These are phyloP conservation scores for Nymphalis c-album DNA, from an alignment of 2,888 invertebrate genomes.

Conservation along the genomic window DNA sequence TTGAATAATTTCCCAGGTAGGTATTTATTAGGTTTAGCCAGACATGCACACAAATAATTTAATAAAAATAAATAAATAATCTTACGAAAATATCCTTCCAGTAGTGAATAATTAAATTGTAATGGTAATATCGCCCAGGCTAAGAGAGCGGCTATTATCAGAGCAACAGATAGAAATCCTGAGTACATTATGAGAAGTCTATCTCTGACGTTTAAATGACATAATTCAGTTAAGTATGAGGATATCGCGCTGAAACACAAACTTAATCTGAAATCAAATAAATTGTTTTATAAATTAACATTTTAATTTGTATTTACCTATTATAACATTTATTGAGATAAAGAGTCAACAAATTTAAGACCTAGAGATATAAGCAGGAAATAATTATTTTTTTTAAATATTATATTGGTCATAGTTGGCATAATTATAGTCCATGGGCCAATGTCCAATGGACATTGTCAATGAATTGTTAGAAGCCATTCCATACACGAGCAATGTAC, in stretches of 20 bases:
- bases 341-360: no score
- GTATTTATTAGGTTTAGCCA: no score
- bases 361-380: no score
- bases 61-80: background rate
- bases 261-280: slow-evolving; percentile 50
- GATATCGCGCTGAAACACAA: slow-evolving; percentile 50
- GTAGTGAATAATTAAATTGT: slow-evolving; percentile 43
- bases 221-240: slow-evolving; percentile 53
- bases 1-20: no score
- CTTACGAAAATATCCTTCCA: slow-evolving; percentile 54
- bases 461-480: no score
- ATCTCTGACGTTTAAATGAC: slow-evolving; percentile 51
- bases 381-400: no score
- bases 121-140: slow-evolving; percentile 53
- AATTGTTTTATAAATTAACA: background rate
- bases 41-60: no score
- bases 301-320: background rate
- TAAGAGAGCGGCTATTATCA: slow-evolving; percentile 47
- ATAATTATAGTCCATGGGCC: no score
- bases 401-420: no score
- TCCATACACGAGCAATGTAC: no score
- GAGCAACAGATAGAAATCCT: slow-evolving; percentile 49
- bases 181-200: slow-evolving; percentile 48
- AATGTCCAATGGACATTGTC: no score
- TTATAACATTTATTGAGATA: no score